These are phyloP conservation scores for Tetragonisca angustula DNA, from an alignment of 2,888 invertebrate genomes.

Conservation along the genomic window DNA sequence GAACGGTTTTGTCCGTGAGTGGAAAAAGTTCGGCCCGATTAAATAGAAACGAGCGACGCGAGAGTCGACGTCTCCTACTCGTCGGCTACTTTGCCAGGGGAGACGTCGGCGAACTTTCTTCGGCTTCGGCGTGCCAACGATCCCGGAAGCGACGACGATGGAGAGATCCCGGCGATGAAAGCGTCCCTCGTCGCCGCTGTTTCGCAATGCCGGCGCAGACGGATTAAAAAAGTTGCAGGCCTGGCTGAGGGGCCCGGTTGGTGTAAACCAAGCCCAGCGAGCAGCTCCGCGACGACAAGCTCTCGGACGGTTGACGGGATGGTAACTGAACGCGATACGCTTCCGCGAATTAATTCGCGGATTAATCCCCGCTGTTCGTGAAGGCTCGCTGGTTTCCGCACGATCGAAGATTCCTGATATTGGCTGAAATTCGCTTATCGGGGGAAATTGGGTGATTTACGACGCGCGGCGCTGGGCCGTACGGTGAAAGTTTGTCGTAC, in stretches of 20 bases:
- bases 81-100: constrained; percentile 7
- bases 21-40: constrained; percentile 24
- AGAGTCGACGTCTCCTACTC: constrained; percentile 7
- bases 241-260: too few relatives aligned
- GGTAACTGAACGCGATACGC: background rate
- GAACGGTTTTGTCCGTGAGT: background rate
- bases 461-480: too few relatives aligned
- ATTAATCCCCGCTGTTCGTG: constrained; percentile 8
- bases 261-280: background rate
- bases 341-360: constrained; percentile 19
- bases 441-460: background rate
- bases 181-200: background rate
- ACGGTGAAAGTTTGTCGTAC: background rate
- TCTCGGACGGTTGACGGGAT: constrained; percentile 1
- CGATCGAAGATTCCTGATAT: background rate
- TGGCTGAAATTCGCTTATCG: background rate
- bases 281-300: background rate
- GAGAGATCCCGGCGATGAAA: background rate
- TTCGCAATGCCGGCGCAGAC: background rate
- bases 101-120: constrained; percentile 32
- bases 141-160: constrained; percentile 20
- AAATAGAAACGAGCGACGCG: constrained; percentile 27
- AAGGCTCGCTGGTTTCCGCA: background rate
- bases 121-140: background rate
- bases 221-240: constrained; percentile 31